Evolutionary conservation across 2,113 vertebrate species (phyloP).

Genomic region (Petromus typicus): DNA sequence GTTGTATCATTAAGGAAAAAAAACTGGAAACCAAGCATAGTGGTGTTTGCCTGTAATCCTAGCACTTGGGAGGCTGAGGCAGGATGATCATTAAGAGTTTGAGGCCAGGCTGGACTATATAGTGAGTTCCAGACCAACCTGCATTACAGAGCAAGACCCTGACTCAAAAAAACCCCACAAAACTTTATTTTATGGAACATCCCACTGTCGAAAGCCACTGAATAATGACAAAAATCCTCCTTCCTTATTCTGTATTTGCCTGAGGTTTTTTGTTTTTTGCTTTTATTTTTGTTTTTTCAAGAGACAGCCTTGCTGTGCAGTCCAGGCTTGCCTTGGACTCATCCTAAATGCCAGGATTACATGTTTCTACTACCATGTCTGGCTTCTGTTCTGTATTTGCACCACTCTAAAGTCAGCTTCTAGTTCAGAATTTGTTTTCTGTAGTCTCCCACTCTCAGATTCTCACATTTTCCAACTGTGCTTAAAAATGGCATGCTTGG

Average conservation of each 20-base stretch:
- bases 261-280: not conserved
- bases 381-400: not conserved
- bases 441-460: not conserved
- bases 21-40: not conserved
- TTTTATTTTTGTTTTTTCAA: not conserved
- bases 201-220: not conserved
- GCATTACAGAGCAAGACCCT: not conserved
- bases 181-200: not conserved
- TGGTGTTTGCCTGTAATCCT: not conserved
- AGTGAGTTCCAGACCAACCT: not conserved
- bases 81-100: not conserved
- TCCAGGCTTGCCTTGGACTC: not conserved
- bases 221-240: not conserved
- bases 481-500: slow-evolving; percentile 32
- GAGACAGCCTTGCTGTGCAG: not conserved
- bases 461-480: slow-evolving; percentile 38
- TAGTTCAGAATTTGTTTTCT: not conserved
- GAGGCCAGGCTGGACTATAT: not conserved
- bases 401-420: not conserved
- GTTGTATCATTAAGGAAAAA: slow-evolving; percentile 25
- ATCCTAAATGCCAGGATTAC: not conserved
- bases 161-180: not conserved
- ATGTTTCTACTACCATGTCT: not conserved
- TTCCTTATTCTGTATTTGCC: not conserved
- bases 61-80: not conserved